Evolutionary conservation across 2,888 invertebrate species (phyloP).

Genomic region (Epinotia brunnichana): DNA sequence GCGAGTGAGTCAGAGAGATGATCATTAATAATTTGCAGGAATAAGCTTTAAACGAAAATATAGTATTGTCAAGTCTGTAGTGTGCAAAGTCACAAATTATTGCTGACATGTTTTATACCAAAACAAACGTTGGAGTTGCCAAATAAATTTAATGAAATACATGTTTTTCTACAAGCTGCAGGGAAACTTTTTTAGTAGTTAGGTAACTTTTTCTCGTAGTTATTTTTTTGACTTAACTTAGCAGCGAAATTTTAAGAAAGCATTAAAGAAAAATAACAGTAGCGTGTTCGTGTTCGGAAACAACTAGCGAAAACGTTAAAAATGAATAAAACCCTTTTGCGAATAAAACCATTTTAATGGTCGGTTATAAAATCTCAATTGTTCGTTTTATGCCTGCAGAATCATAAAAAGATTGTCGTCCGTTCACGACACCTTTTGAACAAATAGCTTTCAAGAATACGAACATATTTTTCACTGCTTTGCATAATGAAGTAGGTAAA

Average conservation of each 20-base stretch:
- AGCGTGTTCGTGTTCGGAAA: conserved; percentile 1
- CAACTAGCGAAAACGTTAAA: conserved; percentile 6
- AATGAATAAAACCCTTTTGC: conserved; percentile 27
- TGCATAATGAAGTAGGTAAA: too few relatives aligned
- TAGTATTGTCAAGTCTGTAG: conserved; percentile 8
- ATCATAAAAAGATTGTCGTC: conserved; percentile 3
- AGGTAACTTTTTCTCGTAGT: too few relatives aligned
- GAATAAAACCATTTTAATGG: conserved; percentile 28
- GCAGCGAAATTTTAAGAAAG: neutral
- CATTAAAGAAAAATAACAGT: conserved; percentile 2
- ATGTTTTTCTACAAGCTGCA: neutral
- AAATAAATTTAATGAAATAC: neutral
- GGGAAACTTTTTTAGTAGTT: neutral
- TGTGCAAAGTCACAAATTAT: conserved; percentile 10
- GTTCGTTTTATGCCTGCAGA: conserved; percentile 14
- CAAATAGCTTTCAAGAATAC: neutral
- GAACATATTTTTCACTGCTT: neutral
- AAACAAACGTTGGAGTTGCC: neutral
- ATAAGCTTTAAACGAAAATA: neutral
- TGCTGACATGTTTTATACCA: neutral
- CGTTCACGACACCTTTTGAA: neutral
- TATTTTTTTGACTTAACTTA: too few relatives aligned
- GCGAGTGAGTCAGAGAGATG: neutral
- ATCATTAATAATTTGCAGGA: neutral
- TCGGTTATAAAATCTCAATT: conserved; percentile 17